Conservation (phyloP, 2,797 vertebrate species). For the Morelia viridis region DNA sequence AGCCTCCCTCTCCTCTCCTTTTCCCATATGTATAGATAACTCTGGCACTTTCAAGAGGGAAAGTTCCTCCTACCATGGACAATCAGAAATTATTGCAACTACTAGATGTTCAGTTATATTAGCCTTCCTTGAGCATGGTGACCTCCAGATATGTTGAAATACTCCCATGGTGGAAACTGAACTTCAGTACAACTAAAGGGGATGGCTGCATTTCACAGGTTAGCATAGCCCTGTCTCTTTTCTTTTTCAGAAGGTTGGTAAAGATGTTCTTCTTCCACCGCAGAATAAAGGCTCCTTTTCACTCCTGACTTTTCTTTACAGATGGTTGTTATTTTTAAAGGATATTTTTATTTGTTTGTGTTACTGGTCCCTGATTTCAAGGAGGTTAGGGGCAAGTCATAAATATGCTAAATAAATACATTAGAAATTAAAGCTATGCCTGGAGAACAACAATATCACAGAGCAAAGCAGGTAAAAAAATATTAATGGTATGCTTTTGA, state of each 20-base stretch:
- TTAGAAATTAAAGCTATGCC: background rate
- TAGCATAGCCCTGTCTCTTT: background rate
- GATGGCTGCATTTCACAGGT: background rate
- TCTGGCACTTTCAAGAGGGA: no score
- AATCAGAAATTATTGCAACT: background rate
- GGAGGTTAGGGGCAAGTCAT: background rate
- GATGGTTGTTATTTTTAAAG: background rate
- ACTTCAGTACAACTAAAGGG: background rate
- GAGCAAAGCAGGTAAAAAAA: background rate
- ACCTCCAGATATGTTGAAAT: background rate
- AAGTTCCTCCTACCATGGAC: background rate
- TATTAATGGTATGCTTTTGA: background rate
- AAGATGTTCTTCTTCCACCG: background rate
- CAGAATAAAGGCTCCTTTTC: background rate
- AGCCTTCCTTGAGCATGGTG: background rate
- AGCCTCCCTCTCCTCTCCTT: no score
- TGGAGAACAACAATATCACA: background rate
- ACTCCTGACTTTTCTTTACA: background rate
- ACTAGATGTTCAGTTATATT: background rate
- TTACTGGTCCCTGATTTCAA: background rate
- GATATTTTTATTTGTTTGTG: background rate
- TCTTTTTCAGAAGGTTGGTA: background rate
- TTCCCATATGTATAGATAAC: no score
- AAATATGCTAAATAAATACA: background rate
- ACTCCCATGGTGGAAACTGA: background rate